These are phyloP conservation scores for Balaenoptera acutorostrata DNA, from an alignment of 2,113 vertebrate species.

Conservation along the genomic window DNA sequence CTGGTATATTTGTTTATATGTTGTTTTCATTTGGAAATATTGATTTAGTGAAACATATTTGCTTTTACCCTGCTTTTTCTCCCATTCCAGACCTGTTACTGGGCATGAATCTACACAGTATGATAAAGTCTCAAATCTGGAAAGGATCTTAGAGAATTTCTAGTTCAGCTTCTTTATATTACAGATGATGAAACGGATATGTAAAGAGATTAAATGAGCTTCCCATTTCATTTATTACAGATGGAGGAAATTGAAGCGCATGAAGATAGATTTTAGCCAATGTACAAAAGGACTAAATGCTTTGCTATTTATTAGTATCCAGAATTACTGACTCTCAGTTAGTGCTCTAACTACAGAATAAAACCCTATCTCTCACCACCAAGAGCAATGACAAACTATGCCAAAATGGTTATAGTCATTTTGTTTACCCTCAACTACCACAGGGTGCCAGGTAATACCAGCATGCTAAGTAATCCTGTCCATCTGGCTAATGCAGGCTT, in stretches of 20 bases:
- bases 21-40: conserved; percentile 11
- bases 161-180: not conserved
- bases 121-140: not conserved
- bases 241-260: not conserved
- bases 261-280: conserved; percentile 5
- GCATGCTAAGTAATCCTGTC: conserved; percentile 69
- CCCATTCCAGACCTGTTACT: not conserved
- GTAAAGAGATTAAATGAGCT: not conserved
- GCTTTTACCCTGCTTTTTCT: not conserved
- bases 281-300: not conserved
- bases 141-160: conserved; percentile 7
- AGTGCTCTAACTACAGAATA: not conserved
- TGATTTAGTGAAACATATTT: not conserved
- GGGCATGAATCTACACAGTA: not conserved
- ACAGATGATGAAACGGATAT: conserved; percentile 23
- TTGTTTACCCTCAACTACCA: conserved; percentile 24
- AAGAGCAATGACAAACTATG: conserved; percentile 18
- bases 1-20: not conserved
- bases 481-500: conserved; percentile 70
- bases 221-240: not conserved
- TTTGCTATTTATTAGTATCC: conserved; percentile 22
- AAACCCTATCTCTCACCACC: conserved; percentile 4
- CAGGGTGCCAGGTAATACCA: conserved; percentile 63
- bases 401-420: conserved; percentile 40
- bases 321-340: conserved; percentile 10